phyloP scores from a whole-genome alignment of 1,140 invertebrate species.

The Drosophila pseudoananassae region DNA sequence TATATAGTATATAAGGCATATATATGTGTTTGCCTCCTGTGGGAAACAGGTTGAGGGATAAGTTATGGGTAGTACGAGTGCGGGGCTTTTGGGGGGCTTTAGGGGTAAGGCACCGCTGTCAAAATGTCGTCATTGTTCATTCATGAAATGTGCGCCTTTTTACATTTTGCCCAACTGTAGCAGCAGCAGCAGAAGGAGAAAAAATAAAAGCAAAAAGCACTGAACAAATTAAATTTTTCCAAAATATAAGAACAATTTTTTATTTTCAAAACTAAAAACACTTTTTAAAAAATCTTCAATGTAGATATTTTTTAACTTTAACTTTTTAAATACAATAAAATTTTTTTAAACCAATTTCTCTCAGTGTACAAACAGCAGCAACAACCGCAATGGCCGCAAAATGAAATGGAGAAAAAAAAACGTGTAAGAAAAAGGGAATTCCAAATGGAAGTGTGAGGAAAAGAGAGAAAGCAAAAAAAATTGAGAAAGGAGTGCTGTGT shows the following conservation, averaged over 20 bases:
- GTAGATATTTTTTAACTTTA: not conserved
- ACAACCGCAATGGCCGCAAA: conserved; percentile 69
- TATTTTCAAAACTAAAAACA: not conserved
- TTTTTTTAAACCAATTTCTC: not conserved
- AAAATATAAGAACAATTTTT: no score
- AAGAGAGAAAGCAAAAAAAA: not conserved
- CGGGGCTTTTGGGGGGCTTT: not conserved
- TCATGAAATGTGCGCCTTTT: conserved; percentile 80
- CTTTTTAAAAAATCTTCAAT: not conserved
- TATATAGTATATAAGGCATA: not conserved
- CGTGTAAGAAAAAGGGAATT: conserved; percentile 27
- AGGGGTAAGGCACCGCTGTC: conserved; percentile 59
- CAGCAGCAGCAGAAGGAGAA: not conserved
- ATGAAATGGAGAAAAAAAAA: conserved; percentile 43
- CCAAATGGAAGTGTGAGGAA: conserved; percentile 17
- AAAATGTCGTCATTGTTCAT: conserved; percentile 82
- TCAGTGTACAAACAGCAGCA: conserved; percentile 2
- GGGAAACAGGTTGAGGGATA: conserved; percentile 3
- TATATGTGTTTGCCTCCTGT: not conserved
- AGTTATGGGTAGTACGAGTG: conserved; percentile 1
- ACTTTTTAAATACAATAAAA: not conserved
- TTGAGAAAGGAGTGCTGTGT: conserved; percentile 44
- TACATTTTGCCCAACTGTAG: conserved; percentile 46
- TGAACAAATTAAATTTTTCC: not conserved
- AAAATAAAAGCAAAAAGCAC: conserved; percentile 5